A percentile compares a stretch with the other conserved stretches of the same genome.
phyloP scores from a whole-genome alignment of 2,888 invertebrate species.

The Lithosia quadra region DNA sequence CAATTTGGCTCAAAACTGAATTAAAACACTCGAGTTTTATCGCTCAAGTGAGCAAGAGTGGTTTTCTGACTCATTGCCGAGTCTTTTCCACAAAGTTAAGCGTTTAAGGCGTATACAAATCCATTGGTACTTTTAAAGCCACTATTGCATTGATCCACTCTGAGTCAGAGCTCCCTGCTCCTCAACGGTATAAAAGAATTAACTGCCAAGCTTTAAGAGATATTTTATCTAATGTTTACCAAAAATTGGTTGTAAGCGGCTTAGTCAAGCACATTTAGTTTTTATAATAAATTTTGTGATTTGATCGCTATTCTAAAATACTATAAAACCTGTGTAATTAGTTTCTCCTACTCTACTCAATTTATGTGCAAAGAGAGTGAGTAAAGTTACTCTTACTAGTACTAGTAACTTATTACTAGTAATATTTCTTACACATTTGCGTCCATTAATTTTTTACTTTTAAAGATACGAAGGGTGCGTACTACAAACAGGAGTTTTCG shows the following conservation, averaged over 20 bases:
- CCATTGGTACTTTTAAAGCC: conserved; percentile 13
- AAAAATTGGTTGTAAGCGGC: conserved; percentile 35
- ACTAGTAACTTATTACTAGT: not conserved
- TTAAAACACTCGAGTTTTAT: conserved; percentile 17
- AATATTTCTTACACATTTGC: not conserved
- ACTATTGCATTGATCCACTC: conserved; percentile 1
- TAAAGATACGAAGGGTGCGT: not conserved
- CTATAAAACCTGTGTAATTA: not conserved
- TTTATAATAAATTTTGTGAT: conserved; percentile 31
- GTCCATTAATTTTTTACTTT: not conserved
- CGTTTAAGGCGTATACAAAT: conserved; percentile 15
- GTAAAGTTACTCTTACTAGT: not conserved
- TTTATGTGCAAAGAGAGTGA: conserved; percentile 1
- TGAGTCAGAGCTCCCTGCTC: conserved; percentile 4
- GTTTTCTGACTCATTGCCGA: conserved; percentile 17
- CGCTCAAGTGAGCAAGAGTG: conserved; percentile 7
- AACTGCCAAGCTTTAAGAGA: conserved; percentile 20
- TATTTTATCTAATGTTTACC: conserved; percentile 12
- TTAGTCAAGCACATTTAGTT: conserved; percentile 27
- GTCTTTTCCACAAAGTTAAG: conserved; percentile 17
- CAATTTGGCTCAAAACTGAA: not conserved
- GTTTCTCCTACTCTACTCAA: not conserved
- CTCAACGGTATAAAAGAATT: conserved; percentile 8
- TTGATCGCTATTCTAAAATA: conserved; percentile 34
- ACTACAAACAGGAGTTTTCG: not conserved